Evolutionary conservation across 2,888 invertebrate species (phyloP).

Genomic region (Pseudococcus viburni): DNA sequence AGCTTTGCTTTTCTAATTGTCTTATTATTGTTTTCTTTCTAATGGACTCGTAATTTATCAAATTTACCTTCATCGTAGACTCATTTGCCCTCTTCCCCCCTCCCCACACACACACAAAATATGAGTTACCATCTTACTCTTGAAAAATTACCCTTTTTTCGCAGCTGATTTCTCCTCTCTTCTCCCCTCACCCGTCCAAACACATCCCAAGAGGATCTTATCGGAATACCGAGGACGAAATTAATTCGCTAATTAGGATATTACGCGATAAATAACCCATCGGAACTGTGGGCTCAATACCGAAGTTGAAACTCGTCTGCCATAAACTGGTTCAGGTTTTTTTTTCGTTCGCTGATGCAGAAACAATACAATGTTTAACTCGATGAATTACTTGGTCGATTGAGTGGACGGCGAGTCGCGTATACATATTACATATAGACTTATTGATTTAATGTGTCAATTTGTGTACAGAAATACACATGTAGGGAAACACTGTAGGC

Average conservation of each 20-base stretch:
- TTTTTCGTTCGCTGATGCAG: background rate
- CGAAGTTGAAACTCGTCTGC: conserved; percentile 2
- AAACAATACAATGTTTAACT: conserved; percentile 42
- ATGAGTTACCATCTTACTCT: no score
- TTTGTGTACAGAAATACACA: conserved; percentile 27
- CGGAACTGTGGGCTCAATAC: background rate
- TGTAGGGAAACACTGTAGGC: conserved; percentile 43
- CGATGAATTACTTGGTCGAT: conserved; percentile 24
- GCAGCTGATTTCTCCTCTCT: no score
- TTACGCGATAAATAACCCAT: background rate
- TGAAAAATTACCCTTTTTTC: no score
- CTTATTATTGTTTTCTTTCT: no score
- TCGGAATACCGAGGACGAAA: background rate
- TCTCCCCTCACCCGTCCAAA: no score
- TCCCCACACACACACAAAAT: no score
- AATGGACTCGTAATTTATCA: no score
- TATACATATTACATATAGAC: background rate
- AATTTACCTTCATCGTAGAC: no score
- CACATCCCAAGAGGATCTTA: no score
- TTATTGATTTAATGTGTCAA: conserved; percentile 58
- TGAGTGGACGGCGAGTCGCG: no score
- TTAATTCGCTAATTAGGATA: background rate
- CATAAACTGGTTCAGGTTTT: conserved; percentile 1
- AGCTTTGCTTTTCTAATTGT: no score
- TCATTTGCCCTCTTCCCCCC: no score